phyloP scores from a whole-genome alignment of 2,113 vertebrate genomes.

The Pantherophis guttatus region DNA sequence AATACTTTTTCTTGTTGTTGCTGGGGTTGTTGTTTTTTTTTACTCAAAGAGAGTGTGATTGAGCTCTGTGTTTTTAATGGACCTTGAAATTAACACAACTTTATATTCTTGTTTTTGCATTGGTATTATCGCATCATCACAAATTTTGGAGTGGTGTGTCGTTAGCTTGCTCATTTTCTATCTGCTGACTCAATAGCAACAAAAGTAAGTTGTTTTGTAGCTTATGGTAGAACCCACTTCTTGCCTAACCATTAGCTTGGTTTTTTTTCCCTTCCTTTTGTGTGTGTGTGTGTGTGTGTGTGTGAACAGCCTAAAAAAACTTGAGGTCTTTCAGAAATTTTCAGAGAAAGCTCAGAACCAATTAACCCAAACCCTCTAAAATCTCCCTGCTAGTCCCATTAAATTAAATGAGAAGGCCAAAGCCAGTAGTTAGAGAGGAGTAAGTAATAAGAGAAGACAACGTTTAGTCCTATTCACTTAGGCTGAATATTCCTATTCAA shows the following conservation, averaged over 20 bases:
- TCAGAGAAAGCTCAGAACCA: not conserved
- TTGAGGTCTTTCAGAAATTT: not conserved
- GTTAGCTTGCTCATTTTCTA: not conserved
- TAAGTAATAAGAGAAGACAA: not conserved
- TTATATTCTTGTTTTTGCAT: slow-evolving; percentile 48
- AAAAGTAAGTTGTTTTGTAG: slow-evolving; percentile 4
- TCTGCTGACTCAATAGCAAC: not conserved
- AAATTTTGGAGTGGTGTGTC: slow-evolving; percentile 20
- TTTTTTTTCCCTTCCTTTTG: not conserved
- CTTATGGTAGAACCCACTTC: not conserved
- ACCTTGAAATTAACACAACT: slow-evolving; percentile 55
- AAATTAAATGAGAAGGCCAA: not conserved
- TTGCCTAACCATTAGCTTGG: not conserved
- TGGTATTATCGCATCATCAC: slow-evolving; percentile 2
- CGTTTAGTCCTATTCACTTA: not conserved
- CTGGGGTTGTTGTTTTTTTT: not conserved
- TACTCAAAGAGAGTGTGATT: slow-evolving; percentile 17
- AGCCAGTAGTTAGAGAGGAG: not conserved
- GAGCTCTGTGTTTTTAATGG: slow-evolving; percentile 41
- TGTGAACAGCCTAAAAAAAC: not conserved
- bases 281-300: too few species aligned
- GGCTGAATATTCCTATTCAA: not conserved
- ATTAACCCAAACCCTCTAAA: too few species aligned
- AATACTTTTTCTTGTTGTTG: slow-evolving; percentile 11
- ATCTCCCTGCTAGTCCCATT: not conserved